Evolutionary conservation across 2,113 vertebrate genomes (phyloP), one percentile per base, ranked within the genome.

Genomic region (Todiramphus saurophagus): DNA sequence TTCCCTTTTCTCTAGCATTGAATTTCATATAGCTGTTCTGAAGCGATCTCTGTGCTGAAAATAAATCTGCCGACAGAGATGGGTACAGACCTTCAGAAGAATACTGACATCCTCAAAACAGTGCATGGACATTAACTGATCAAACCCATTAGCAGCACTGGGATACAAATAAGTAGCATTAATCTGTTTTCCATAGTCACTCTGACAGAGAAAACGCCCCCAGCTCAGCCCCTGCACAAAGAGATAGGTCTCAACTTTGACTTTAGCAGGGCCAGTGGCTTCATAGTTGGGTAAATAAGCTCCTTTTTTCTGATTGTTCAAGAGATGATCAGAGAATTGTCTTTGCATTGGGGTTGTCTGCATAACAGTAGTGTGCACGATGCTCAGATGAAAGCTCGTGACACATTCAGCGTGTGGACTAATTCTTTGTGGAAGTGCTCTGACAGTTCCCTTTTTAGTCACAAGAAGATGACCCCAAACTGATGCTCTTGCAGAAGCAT

Each of bases 11-110:
- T 82, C 53, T 81, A 67, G 76, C 90, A 69, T 16, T 51, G 70
- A 69, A 87, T 94, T 96, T 96, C 30, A 19, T 82, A 68, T 68
- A 33, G 66, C 75, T 96, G 60, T 93, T 93, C 41, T 73, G 90
- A 93, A 73, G 69, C 60, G 67, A 93, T 83, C 44, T 96, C 58
- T 27, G 51, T 74, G 76, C 67, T 77, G 90, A 96, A 96, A 82
- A 28, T 21, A 37, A 37, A 17, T 90, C 53, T 90, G 64, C 66
- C 31, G 73, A 37, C 27, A 88, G 87, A 94, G 50, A 78, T 37
- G 69, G 93, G 79, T 87, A 72, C 37, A 91, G 90, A 81, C 77
- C 86, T 93, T 18, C 59, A 58, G 55, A 94, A 84, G 35, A 93
- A 69, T 84, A 79, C 58, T 87, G 79, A 35, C 19, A 58, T 62